Evolutionary conservation across 2,113 vertebrate species (phyloP).

Genomic region (Agelaius phoeniceus): DNA sequence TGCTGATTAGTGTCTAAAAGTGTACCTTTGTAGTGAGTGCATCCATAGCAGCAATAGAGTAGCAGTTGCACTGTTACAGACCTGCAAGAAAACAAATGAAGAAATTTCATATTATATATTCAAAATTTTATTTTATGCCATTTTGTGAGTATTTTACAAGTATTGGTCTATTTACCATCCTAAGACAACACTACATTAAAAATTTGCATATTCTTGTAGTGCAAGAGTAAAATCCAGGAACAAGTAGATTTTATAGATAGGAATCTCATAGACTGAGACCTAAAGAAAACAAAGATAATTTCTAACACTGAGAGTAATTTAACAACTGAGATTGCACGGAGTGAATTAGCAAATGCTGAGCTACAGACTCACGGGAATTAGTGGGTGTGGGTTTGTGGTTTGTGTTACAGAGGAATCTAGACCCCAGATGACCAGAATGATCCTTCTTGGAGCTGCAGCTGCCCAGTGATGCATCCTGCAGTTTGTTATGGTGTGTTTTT

Average conservation of each 20-base stretch:
- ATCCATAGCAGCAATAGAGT: fast-evolving
- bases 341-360: not conserved
- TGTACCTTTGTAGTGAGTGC: not conserved
- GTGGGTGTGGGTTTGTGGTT: slow-evolving; percentile 11
- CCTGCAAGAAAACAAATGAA: not conserved
- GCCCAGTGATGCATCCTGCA: not conserved
- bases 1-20: not conserved
- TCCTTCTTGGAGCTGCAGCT: slow-evolving; percentile 2
- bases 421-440: slow-evolving; percentile 23
- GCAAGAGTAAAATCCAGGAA: not conserved
- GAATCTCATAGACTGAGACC: not conserved
- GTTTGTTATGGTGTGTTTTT: slow-evolving; percentile 1
- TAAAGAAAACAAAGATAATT: not conserved
- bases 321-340: not conserved
- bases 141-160: not conserved
- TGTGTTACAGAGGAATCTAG: not conserved
- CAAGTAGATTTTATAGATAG: not conserved
- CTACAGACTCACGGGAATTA: not conserved
- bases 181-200: not conserved
- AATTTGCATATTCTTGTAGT: not conserved
- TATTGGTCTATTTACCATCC: not conserved
- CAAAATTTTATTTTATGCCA: not conserved
- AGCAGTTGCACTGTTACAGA: not conserved
- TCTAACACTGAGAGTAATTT: not conserved
- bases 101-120: not conserved